Evolutionary conservation across 2,888 invertebrate genomes (phyloP), one percentile per base, ranked within the genome.

Genomic region (Rhorus exstirpatorius): DNA sequence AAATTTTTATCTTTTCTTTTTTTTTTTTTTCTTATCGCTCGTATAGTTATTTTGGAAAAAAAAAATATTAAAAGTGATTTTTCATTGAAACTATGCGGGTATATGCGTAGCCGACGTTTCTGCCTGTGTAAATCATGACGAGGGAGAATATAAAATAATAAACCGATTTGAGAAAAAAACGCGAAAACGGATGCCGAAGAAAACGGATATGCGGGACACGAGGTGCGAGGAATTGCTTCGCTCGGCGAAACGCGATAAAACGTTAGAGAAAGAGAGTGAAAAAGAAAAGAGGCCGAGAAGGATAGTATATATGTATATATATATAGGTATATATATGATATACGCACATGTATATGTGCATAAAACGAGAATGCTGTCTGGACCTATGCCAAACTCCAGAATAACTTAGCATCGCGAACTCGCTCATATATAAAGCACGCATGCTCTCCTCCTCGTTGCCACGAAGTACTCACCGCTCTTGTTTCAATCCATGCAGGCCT

Each of bases 361-460:
- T 63, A 63, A 63, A 74, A 72, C 71, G 58, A 74, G 68, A 84
- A 61, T 21, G 77, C 77, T 79, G 79, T 87, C 84, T 89, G 89
- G 89, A 79, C 67, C 74, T 46, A 41, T 51, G 87, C 89, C 89
- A 89, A 87, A 85, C 86, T 87, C 84, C 81, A 81, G 87, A 86
- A 86, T 89, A 89, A 87, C 86, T 88, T 85, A 84, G 85, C 80
- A 80, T 86, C 83, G 79, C 26, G 44, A 65, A 65, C 14, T 35
- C 17, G 38, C 26, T 60, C 82, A 75, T 81, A 82, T 83, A 31
- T 31, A 31, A 31, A 83, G 74, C 80, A 79, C 82, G 81, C 79
- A n/a, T n/a, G 76, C 55, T 79, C 67, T 46, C 70, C 55, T 24
- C 55, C 14, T 58, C 55, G 14, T 41, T 19, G 53, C 41, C 58